Evolutionary conservation across 1,140 invertebrate genomes (phyloP).

Genomic region (Littorina saxatilis): DNA sequence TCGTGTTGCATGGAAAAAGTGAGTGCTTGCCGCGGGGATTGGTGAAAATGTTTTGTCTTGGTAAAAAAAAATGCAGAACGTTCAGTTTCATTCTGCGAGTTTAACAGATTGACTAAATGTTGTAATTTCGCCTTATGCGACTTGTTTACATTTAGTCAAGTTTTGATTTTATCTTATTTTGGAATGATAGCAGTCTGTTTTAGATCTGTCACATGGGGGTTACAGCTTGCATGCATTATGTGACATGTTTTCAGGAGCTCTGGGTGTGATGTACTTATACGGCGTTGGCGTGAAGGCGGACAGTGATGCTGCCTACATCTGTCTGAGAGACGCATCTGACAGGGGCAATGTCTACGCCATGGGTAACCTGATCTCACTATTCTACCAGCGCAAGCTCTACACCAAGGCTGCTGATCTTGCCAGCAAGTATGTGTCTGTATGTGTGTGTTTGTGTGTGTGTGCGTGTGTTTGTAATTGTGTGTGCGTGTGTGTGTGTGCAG

Average conservation of each 20-base stretch:
- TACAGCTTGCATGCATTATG: too few species aligned
- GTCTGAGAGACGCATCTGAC: slow-evolving; percentile 72
- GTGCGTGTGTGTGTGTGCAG: too few species aligned
- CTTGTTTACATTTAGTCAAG: not conserved
- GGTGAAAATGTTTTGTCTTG: not conserved
- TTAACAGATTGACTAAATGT: too few species aligned
- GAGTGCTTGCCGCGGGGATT: not conserved
- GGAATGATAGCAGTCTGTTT: too few species aligned
- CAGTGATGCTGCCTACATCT: slow-evolving; percentile 68
- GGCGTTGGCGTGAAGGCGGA: slow-evolving; percentile 72
- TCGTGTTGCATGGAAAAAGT: too few species aligned
- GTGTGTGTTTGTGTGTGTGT: too few species aligned
- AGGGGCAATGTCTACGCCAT: slow-evolving; percentile 76
- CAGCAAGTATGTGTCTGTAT: slow-evolving; percentile 58
- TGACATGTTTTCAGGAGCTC: slow-evolving; percentile 67
- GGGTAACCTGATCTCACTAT: slow-evolving; percentile 73
- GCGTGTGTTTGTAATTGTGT: too few species aligned
- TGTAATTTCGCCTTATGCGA: too few species aligned
- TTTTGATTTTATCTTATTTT: not conserved
- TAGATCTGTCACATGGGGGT: too few species aligned
- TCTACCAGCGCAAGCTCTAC: slow-evolving; percentile 73
- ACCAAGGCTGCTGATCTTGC: slow-evolving; percentile 74
- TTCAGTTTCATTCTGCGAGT: too few species aligned
- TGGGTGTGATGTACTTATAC: slow-evolving; percentile 75
- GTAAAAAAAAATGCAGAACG: too few species aligned